phyloP scores from a whole-genome alignment of 2,113 vertebrate species.

The Raja brachyura region DNA sequence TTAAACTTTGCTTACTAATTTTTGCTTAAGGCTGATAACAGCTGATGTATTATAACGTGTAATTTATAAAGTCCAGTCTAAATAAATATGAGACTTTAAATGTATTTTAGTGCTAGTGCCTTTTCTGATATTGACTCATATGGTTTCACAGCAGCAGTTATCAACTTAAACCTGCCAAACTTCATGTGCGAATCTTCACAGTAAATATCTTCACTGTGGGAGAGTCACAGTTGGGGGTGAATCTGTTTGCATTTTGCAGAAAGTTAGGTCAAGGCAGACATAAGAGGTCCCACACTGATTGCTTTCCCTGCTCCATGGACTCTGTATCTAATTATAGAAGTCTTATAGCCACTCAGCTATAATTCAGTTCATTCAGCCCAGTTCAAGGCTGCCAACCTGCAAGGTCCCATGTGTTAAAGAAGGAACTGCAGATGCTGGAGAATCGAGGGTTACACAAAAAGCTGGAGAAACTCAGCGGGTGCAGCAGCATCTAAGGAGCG shows the following conservation, averaged over 20 bases:
- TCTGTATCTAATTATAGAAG: background rate
- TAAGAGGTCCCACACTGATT: background rate
- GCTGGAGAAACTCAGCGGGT: too few relatives aligned
- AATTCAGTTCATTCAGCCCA: conserved; percentile 8
- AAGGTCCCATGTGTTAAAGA: too few relatives aligned
- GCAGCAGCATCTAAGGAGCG: too few relatives aligned
- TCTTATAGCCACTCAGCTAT: background rate
- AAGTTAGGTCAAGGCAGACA: background rate
- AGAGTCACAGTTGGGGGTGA: conserved; percentile 2
- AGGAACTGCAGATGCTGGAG: too few relatives aligned
- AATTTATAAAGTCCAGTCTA: background rate
- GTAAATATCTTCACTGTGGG: background rate
- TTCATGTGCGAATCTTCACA: conserved; percentile 27
- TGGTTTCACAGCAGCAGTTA: background rate
- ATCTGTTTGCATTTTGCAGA: background rate
- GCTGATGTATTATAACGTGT: background rate
- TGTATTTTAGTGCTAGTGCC: background rate
- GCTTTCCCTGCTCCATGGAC: background rate
- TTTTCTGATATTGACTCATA: background rate
- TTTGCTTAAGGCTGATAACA: background rate
- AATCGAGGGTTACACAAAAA: too few relatives aligned
- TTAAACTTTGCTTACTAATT: background rate
- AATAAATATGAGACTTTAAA: background rate
- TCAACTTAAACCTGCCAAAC: background rate
- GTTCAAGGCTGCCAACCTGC: background rate